Base-by-base conservation (phyloP, 1,140 invertebrate species). In the Hyphantria cunea region DNA sequence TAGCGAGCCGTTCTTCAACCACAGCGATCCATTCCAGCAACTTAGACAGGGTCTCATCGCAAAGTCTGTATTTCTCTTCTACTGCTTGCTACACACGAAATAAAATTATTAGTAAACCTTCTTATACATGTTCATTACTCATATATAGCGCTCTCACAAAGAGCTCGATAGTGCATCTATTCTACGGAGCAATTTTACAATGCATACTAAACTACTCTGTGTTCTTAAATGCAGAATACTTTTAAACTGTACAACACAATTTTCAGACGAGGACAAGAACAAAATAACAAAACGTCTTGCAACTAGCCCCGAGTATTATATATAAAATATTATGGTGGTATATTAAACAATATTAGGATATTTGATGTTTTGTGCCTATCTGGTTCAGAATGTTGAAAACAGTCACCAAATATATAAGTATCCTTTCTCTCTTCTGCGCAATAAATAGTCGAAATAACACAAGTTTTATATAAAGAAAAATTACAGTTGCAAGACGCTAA, bases 51-150 rank as follows among this genome's bases (percentile, higher is more conserved):
- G 94, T 95, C 78, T 97, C 96, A 86, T 96, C 96, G 91, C 95
- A 98, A 75, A 96, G 93, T 88, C 95, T 96, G 93, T 98, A 99
- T 84, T 98, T 97, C 81, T 98, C 97, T 90, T 98, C 96, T 69
- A 98, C 95, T 74, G 96, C 96, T 96, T 97, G 96, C 97, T 98
- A 93, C 45, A 91, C 68, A 89, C 82, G 70, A 52, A 60, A 60
- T 15, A 51, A 12, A 32, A 32, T 11, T 34, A 60, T 60, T 11
- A 60, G 15, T 51, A 60, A 10, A 39, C 37, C 9, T 42, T 39
- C 15, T 7, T 42, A 34, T 32, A 14, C 6, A 49, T 0, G 14
- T 13, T 25, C 6, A 10, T 0, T 15, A 32, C 3, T 13, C 0
- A 9, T 42, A 60, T 11, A 4, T 51, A 55, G 17, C 50, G 56